Evolutionary conservation across 2,797 vertebrate genomes (phyloP), one percentile per base, ranked within the genome.

Genomic region (Silurus lanzhouensis): DNA sequence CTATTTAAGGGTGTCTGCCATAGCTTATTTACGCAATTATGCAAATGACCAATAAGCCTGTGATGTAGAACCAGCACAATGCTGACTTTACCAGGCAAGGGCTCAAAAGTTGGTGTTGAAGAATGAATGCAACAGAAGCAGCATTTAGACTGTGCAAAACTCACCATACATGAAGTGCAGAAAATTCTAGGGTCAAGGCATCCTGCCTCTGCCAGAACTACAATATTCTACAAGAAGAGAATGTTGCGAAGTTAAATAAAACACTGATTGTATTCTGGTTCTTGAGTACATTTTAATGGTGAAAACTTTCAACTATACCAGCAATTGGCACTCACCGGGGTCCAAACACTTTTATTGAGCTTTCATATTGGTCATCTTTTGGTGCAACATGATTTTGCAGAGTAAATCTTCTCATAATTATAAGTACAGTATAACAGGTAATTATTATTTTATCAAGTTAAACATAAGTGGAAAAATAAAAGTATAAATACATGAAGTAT

Each of bases 101-200:
- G 58, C 15, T 5, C 13, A 60, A 19, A 17, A 5, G 17, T n/a
- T 14, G 13, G 22, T 14, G 22, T 14, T 52, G 20, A 74, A 74
- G 48, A 14, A 13, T 4, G 10, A 66, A 6, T 20, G 17, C 67
- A 70, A 71, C 19, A 22, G 44, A 15, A 72, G 31, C 70, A 48
- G 46, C 19, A 20, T 57, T 17, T 55, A 38, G 27, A 9, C 27
- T 52, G 22, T 31, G 20, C 10, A 27, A 85, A 14, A 90, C 96
- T 95, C 93, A 99, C 97, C 95, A 99, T 97, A 91, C 98, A 99
- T 0, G 96, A 97, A 0, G 96, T 96, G 92, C 98, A 99, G 93
- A 99, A 98, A 2, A 97, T 95, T 87, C 96, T 95, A 85, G 96
- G 96, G 90, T 99, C 97, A 92, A 99, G 93, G 89, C 93, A 96